Evolutionary conservation across 1,140 invertebrate species (phyloP).

Genomic region (Trichogramma pretiosum): DNA sequence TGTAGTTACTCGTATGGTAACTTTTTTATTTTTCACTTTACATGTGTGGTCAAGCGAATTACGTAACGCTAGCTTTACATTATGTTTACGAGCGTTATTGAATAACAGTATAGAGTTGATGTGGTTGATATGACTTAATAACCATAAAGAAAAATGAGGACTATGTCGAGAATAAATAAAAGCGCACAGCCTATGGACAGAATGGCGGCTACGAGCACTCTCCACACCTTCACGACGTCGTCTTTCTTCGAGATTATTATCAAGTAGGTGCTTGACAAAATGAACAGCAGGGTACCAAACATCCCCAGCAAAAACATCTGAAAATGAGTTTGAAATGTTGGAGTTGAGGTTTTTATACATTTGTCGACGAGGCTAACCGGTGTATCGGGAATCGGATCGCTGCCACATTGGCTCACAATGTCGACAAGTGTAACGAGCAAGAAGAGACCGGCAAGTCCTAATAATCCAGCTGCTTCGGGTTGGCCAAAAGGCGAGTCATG

Average conservation of each 20-base stretch:
- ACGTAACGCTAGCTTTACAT: no score
- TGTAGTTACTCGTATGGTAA: no score
- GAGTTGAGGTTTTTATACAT: not conserved
- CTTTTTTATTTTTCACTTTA: no score
- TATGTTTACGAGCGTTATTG: no score
- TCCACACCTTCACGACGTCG: conserved; percentile 7
- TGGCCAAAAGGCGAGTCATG: conserved; percentile 19
- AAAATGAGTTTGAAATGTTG: conserved; percentile 1
- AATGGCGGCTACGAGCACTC: conserved; percentile 13
- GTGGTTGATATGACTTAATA: no score
- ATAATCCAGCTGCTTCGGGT: conserved; percentile 16
- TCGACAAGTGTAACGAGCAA: conserved; percentile 26
- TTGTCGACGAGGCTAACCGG: conserved; percentile 23
- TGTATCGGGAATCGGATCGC: conserved; percentile 31
- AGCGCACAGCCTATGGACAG: conserved; percentile 18
- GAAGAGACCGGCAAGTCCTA: conserved; percentile 22
- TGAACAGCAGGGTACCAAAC: conserved; percentile 21
- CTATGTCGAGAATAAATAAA: conserved; percentile 25
- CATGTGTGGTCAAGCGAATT: no score
- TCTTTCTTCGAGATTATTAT: conserved; percentile 17
- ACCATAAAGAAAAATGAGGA: conserved; percentile 28
- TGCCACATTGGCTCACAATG: conserved; percentile 28
- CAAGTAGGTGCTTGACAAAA: conserved; percentile 18
- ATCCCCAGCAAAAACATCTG: conserved; percentile 32
- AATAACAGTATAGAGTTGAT: no score